These are phyloP conservation scores for Drosophila mettleri DNA, from an alignment of 2,888 invertebrate genomes.

Conservation along the genomic window DNA sequence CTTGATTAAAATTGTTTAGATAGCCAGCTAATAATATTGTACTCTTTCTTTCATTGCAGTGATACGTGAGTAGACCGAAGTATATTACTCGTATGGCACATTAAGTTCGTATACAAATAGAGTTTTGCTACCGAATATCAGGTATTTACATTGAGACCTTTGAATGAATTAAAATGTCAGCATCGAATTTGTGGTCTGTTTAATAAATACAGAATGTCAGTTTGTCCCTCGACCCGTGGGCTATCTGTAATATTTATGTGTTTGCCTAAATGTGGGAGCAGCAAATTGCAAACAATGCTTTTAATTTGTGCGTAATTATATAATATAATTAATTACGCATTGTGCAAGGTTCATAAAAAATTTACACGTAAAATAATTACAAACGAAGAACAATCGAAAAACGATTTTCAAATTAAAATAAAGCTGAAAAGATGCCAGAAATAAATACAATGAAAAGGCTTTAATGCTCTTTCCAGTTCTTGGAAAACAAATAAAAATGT, in stretches of 20 bases:
- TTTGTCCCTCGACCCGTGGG: background rate
- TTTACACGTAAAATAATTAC: conserved; percentile 24
- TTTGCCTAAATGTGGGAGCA: background rate
- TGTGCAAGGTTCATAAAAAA: conserved; percentile 35
- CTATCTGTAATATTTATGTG: conserved; percentile 10
- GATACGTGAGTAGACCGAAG: conserved; percentile 75
- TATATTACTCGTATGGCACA: conserved; percentile 13
- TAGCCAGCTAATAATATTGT: background rate
- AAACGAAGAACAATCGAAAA: conserved; percentile 12
- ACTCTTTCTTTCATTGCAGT: conserved; percentile 64
- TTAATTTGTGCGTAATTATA: conserved; percentile 14
- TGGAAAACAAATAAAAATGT: background rate
- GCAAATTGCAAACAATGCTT: conserved; percentile 17
- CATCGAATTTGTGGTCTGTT: conserved; percentile 7
- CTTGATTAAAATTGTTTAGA: background rate
- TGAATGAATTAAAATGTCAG: conserved; percentile 10
- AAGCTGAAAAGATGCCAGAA: background rate
- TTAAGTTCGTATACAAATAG: background rate
- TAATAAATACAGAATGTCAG: background rate
- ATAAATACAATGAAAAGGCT: no score
- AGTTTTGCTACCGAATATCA: conserved; percentile 15
- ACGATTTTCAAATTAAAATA: background rate
- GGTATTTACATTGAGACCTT: conserved; percentile 32
- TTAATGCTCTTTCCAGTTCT: background rate
- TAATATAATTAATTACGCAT: conserved; percentile 41